Conservation (phyloP, 2,888 invertebrate genomes). For the Amphiduros pacificus region DNA sequence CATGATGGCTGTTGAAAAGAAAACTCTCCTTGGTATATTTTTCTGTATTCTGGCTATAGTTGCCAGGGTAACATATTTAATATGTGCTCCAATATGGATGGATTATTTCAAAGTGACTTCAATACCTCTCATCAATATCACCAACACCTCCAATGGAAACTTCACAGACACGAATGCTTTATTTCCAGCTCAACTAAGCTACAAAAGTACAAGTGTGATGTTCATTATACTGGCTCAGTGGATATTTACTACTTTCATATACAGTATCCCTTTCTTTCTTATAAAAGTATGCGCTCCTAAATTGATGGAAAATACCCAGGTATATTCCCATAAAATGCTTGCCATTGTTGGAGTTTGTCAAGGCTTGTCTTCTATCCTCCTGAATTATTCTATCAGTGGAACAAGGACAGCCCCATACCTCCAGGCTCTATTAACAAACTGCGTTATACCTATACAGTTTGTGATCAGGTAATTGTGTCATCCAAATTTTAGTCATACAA, state of each 20-base stretch:
- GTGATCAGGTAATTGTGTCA: conserved; percentile 38
- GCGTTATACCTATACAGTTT: conserved; percentile 41
- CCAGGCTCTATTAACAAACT: conserved; percentile 40
- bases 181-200: background rate
- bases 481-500: too few species aligned
- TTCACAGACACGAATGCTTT: background rate
- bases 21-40: too few species aligned
- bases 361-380: conserved; percentile 35
- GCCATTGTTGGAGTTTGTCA: conserved; percentile 36
- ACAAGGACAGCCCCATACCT: conserved; percentile 42
- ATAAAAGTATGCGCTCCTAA: conserved; percentile 23
- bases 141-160: background rate
- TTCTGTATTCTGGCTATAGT: conserved; percentile 1
- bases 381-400: conserved; percentile 41
- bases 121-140: background rate
- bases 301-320: conserved; percentile 25
- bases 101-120: background rate
- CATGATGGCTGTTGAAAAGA: too few species aligned
- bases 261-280: conserved; percentile 31
- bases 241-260: conserved; percentile 2
- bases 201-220: conserved; percentile 12
- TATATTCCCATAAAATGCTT: conserved; percentile 34
- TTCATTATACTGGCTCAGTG: conserved; percentile 21
- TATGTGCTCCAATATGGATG: conserved; percentile 3
- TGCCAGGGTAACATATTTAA: background rate